Percentiles rank a stretch among this genome's conserved stretches.
Evolutionary conservation across 2,797 vertebrate genomes (phyloP).

Genomic region (Luscinia luscinia): DNA sequence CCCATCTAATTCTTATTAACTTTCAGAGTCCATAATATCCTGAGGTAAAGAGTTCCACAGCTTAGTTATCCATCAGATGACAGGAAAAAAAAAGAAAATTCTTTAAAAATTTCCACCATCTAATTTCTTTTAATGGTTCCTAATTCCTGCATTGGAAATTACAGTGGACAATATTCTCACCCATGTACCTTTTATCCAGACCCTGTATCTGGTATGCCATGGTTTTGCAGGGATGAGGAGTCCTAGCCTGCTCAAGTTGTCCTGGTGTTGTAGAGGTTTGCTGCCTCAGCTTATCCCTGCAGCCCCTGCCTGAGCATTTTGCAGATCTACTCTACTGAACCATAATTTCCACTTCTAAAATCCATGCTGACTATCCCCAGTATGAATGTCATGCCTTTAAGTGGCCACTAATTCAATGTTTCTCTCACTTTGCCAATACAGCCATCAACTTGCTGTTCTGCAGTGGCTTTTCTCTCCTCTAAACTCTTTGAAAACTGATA

Average conservation of each 20-base stretch:
- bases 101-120: background rate
- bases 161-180: background rate
- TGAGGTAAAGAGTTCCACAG: background rate
- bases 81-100: accelerated
- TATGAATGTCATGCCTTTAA: background rate
- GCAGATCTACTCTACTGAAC: background rate
- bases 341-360: background rate
- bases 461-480: background rate
- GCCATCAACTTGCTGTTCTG: background rate
- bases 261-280: background rate
- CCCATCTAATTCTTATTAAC: background rate
- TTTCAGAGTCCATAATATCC: background rate
- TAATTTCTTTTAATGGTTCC: background rate
- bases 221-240: background rate
- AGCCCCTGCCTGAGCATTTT: background rate
- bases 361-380: background rate
- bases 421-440: background rate
- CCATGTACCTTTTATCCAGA: background rate
- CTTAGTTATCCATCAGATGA: background rate
- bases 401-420: background rate
- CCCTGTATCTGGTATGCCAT: background rate
- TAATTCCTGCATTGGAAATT: background rate
- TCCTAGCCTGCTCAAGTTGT: background rate
- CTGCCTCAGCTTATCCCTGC: background rate
- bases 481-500: background rate